Conservation (phyloP, 2,888 invertebrate species). For the Agrotis segetum region DNA sequence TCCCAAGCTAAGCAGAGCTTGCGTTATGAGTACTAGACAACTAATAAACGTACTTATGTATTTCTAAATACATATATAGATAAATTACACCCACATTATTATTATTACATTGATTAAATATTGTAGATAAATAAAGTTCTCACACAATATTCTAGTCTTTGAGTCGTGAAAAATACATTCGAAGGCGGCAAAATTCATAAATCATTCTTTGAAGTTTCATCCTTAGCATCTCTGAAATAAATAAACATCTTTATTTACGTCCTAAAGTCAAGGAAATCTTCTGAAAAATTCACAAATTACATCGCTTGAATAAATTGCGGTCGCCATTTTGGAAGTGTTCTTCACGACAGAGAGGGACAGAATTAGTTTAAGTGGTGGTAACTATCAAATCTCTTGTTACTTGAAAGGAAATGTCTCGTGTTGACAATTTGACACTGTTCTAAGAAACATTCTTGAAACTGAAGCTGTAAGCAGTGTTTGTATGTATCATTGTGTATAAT, state of each 20-base stretch:
- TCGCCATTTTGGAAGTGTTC: neutral
- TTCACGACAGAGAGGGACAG: neutral
- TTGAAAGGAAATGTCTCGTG: neutral
- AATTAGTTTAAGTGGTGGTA: constrained; percentile 7
- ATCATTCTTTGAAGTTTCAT: constrained; percentile 6
- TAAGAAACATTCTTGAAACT: neutral
- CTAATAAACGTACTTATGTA: too few relatives aligned
- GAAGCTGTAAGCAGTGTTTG: constrained; percentile 5
- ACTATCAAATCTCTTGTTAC: neutral
- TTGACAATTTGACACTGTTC: neutral
- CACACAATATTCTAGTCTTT: neutral
- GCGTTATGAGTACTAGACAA: too few relatives aligned
- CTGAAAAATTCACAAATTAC: constrained; percentile 67
- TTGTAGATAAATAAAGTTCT: too few relatives aligned
- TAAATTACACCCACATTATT: too few relatives aligned
- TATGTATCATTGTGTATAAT: constrained; percentile 27
- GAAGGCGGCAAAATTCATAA: neutral
- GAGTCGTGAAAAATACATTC: neutral
- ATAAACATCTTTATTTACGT: constrained; percentile 54
- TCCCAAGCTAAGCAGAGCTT: too few relatives aligned
- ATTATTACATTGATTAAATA: neutral
- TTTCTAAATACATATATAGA: too few relatives aligned
- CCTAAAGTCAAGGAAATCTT: constrained; percentile 61
- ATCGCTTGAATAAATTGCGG: constrained; percentile 64
- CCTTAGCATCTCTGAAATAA: constrained; percentile 36